Percentiles rank a stretch among this genome's conserved stretches.
Conservation (phyloP, 2,888 invertebrate species). For the Megalurothrips usitatus region DNA sequence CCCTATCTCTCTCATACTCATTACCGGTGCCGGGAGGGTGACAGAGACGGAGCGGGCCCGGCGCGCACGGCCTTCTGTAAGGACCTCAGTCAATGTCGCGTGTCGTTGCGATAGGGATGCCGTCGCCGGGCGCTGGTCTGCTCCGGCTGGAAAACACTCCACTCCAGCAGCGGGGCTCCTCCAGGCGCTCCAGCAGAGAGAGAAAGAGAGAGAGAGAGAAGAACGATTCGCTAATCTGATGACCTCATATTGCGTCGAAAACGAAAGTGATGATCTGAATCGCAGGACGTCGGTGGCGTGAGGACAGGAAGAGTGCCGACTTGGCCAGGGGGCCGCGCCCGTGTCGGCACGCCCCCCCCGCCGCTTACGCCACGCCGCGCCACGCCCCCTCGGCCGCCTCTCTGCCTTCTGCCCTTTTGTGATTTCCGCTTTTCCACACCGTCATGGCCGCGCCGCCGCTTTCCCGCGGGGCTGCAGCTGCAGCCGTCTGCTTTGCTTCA, state of each 20-base stretch:
- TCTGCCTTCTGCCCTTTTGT: background rate
- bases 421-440: background rate
- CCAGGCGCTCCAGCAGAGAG: too few relatives aligned
- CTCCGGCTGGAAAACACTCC: too few relatives aligned
- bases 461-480: background rate
- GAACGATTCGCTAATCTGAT: background rate
- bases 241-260: background rate
- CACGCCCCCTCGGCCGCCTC: background rate
- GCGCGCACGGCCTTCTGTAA: background rate
- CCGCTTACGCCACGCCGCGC: background rate
- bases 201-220: too few relatives aligned
- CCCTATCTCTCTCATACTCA: background rate
- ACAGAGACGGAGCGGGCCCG: background rate
- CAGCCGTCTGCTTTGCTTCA: too few relatives aligned
- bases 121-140: too few relatives aligned
- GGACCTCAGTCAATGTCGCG: conserved; percentile 5
- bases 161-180: too few relatives aligned
- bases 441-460: background rate
- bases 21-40: background rate
- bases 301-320: background rate
- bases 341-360: background rate
- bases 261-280: conserved; percentile 11
- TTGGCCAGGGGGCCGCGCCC: background rate
- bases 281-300: background rate
- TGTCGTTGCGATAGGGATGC: background rate